Evolutionary conservation across 2,888 invertebrate genomes (phyloP).

Genomic region (Odontothrips loti): DNA sequence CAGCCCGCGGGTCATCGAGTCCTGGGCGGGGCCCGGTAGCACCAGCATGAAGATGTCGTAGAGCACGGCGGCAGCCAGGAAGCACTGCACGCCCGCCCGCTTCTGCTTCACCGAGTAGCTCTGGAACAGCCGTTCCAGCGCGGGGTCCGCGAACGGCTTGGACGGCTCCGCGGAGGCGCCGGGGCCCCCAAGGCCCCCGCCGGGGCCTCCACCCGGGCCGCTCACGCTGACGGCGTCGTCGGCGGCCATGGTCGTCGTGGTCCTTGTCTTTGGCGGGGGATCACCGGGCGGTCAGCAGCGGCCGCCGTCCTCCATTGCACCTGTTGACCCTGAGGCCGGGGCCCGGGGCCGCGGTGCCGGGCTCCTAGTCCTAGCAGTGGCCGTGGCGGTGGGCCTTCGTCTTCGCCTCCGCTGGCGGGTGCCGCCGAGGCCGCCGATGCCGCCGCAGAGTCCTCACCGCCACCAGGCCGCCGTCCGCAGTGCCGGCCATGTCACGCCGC

Average conservation of each 20-base stretch:
- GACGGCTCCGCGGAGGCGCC: slow-evolving; percentile 30
- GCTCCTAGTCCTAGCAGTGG: too few species aligned
- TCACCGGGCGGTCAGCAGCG: neutral
- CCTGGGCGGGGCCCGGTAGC: slow-evolving; percentile 46
- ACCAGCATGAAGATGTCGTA: slow-evolving; percentile 60
- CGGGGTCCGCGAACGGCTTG: slow-evolving; percentile 55
- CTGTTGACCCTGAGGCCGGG: slow-evolving; percentile 29
- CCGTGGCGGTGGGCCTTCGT: too few species aligned
- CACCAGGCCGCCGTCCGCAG: neutral
- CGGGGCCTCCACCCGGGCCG: slow-evolving; percentile 3
- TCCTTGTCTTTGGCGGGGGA: neutral
- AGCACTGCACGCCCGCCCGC: slow-evolving; percentile 65
- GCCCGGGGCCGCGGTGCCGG: slow-evolving; percentile 34
- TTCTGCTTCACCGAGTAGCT: slow-evolving; percentile 68
- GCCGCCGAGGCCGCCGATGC: neutral
- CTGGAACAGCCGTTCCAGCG: slow-evolving; percentile 65
- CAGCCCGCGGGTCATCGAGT: slow-evolving; percentile 41
- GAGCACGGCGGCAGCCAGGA: slow-evolving; percentile 61
- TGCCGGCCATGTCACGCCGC: neutral
- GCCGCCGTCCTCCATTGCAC: neutral
- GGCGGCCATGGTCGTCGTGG: slow-evolving; percentile 29
- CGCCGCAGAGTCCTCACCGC: neutral
- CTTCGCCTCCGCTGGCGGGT: too few species aligned
- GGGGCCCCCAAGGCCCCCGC: neutral
- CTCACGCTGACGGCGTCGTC: slow-evolving; percentile 32